Base-by-base conservation (phyloP, 2,888 invertebrate genomes). In the Calliopum simillimum region DNA sequence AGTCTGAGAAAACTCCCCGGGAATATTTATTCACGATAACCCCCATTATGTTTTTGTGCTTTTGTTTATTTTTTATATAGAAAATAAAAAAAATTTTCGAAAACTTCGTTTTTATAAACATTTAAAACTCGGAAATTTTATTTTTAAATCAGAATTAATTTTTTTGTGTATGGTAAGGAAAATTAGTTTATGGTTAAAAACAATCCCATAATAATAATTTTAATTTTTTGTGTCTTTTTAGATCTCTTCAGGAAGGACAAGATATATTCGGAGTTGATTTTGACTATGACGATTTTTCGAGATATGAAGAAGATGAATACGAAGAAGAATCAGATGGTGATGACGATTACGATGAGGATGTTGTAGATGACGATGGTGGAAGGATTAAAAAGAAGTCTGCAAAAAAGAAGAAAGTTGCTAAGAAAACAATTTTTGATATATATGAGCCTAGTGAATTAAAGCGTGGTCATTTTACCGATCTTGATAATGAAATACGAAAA, bases 231-330 rank as follows among this genome's bases (percentile, higher is more conserved):
- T 73, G 70, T 23, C 16, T 43, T 59, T 79, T 14, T 76, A 94
- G 92, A 13, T 95, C 95, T 0, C 87, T 98, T 19, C 98, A 98
- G 90, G 97, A 99, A 86, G 99, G 99, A 67, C 98, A 98, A 86
- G 99, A 99, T 83, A 97, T 99, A 76, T 99, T 99, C 84, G 99
- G 99, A 41, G 97, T 98, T n/a, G 99, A 99, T 85, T 98, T 99
- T 86, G 98, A 96, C 82, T 96, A 94, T 82, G 95, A 95, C 71
- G 96, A 96, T 76, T 94, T 96, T 85, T 92, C 92, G 67, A 94
- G 94, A 81, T 94, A 94, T 81, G 95, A 92, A 6, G 94, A 95
- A 67, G 95, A 95, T 75, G 86, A 86, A 71, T 94, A 94, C 73
- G 94, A 95, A 79, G 84, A 85, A 64, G 94, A 94, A 63, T 94